Evolutionary conservation across 2,797 vertebrate species (phyloP).

Genomic region (Phrynocephalus forsythii): DNA sequence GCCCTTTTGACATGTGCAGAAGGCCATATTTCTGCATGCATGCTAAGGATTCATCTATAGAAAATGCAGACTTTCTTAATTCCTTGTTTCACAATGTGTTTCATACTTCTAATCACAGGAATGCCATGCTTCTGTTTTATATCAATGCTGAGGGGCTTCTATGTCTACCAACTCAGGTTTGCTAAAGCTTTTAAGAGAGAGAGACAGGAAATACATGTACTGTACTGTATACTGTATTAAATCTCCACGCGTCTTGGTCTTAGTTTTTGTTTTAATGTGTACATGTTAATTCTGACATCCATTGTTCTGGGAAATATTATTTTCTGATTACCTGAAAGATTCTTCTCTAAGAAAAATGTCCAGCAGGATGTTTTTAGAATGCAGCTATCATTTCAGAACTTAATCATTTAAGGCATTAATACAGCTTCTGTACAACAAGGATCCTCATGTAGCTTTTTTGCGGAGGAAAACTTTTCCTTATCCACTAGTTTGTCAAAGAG

Average conservation of each 20-base stretch:
- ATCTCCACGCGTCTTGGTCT: not conserved
- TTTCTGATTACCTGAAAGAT: not conserved
- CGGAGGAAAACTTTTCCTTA: not conserved
- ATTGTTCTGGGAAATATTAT: not conserved
- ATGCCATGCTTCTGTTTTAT: not conserved
- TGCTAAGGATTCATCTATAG: not conserved
- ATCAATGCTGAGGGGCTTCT: not conserved
- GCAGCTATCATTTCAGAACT: not conserved
- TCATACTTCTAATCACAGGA: not conserved
- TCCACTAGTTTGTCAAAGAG: too few species aligned
- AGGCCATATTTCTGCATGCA: not conserved
- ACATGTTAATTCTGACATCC: not conserved
- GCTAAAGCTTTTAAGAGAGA: not conserved
- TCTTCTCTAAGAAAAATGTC: not conserved
- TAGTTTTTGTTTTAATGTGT: not conserved
- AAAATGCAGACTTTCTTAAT: not conserved
- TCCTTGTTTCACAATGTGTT: too few species aligned
- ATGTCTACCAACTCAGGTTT: not conserved
- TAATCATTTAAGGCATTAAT: not conserved
- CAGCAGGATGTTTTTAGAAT: not conserved
- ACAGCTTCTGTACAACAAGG: not conserved
- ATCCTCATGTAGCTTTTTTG: not conserved
- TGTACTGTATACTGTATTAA: not conserved
- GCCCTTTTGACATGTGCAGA: too few species aligned
- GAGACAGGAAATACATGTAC: not conserved